Evolutionary conservation across 2,113 vertebrate genomes (phyloP), one percentile per base, ranked within the genome.

Genomic region (Aphyosemion australe): DNA sequence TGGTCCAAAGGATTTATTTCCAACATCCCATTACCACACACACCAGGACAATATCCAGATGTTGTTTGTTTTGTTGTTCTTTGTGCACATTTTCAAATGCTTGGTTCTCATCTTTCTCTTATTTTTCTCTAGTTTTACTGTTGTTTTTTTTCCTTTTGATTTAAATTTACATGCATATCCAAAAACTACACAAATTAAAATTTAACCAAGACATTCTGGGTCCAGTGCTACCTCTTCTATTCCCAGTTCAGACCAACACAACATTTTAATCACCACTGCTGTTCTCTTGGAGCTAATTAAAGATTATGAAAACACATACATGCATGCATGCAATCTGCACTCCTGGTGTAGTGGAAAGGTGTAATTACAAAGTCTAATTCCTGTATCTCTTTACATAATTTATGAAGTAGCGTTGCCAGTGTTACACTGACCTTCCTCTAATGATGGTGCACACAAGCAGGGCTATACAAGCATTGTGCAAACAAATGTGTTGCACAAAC

Each of bases 331-430:
- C 58, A 79, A 73, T 75, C 64, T 42, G 67, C 56, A 61, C 34
- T 50, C 64, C 31, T 60, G 59, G 21, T 72, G 39, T 80, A 20
- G 15, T 26, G 65, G 65, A 81, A 78, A 82, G 76, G 67, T 84
- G 47, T 84, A 87, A 89, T 91, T 91, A 87, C 78, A 87, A 91
- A 89, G 80, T 89, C 87, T 88, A 88, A 89, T 89, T 85, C 64
- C 49, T 85, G 72, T 64, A 71, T 73, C 13, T 49, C 70, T 89
- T 82, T 87, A 82, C 84, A 88, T 89, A 89, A 86, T 90, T 88
- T 90, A 89, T 90, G 80, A 87, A 83, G 77, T 43, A 60, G 67
- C 77, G 50, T 74, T 77, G 69, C 58, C 56, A 11, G 76, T 81
- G 78, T 85, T 80, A 70, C 80, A 63, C 79, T 91, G 89, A 89